Evolutionary conservation across 2,113 vertebrate genomes (phyloP), one percentile per base, ranked within the genome.

Genomic region (Grallaria varia): DNA sequence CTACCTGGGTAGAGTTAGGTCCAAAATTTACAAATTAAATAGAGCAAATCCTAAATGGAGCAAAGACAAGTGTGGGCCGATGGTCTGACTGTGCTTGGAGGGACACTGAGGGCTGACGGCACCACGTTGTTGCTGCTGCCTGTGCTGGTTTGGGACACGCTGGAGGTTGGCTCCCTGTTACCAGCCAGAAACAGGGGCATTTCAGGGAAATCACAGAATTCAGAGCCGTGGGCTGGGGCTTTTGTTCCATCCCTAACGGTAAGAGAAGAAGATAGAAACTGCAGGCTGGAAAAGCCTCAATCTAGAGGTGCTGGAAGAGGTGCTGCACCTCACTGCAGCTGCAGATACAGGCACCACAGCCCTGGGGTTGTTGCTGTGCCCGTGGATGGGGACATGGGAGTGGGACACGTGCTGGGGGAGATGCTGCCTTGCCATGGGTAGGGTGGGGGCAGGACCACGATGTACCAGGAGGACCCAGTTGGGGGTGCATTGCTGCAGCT

Each of bases 371-470:
- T 69, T 55, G 20, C 45, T 49, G 75, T 56, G 33, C 40, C 68
- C 8, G 3, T 15, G 52, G 31, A 19, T 72, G 27, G 68, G 77
- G 47, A 76, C 58, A 31, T 1, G 3, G 22, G 18, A 77, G 40
- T 53, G 16, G 56, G 5, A 5, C 28, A 49, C 0, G 1, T 14
- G 4, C 15, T 9, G 49, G 35, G 31, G n/a, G 39, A 64, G 75
- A 35, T 0, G 1, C 21, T 39, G 18, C 53, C 37, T 45, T 1
- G 3, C 45, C 0, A 1, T 8, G 80, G 64, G 40, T 20, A 18
- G 8, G 4, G 25, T 2, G 2, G 23, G 10, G 7, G 4, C 47
- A 78, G 67, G 73, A 74, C 42, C 30, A 45, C 0, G 2, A n/a
- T 20, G 35, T 9, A 12, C 42, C 1, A 5, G 24, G 50, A 30